Conservation (phyloP, 2,797 vertebrate genomes). For the Gephyroberyx darwinii region DNA sequence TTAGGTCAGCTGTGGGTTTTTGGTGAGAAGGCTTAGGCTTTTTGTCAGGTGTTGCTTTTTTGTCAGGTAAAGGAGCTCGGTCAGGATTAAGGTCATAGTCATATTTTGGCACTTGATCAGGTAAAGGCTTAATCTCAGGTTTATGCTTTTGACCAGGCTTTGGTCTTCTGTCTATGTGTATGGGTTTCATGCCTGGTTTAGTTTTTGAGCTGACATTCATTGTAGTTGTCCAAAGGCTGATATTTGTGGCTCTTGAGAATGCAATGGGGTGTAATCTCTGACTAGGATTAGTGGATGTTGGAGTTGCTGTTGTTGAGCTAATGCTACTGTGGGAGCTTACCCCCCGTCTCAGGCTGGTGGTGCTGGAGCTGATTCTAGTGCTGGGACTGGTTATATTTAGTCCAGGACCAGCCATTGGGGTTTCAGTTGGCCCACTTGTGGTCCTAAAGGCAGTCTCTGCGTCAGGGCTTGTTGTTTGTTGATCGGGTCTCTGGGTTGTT, state of each 20-base stretch:
- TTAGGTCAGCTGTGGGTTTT: conserved; percentile 42
- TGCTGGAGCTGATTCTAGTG: conserved; percentile 4
- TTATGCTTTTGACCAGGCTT: conserved; percentile 37
- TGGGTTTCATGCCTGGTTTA: conserved; percentile 31
- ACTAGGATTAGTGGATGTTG: conserved; percentile 22
- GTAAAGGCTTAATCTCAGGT: conserved; percentile 49
- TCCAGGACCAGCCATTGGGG: conserved; percentile 17
- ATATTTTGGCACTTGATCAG: conserved; percentile 40
- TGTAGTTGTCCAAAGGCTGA: conserved; percentile 27
- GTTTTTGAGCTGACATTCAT: conserved; percentile 49
- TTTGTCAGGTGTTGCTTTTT: conserved; percentile 45
- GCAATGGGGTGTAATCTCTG: conserved; percentile 34
- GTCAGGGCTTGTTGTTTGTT: conserved; percentile 1
- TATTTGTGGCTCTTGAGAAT: conserved; percentile 17
- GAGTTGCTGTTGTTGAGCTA: conserved; percentile 20
- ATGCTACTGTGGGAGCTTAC: conserved; percentile 14
- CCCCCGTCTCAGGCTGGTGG: conserved; percentile 9
- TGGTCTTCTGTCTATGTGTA: conserved; percentile 25
- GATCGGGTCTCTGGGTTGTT: not conserved
- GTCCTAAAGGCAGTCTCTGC: conserved; percentile 17
- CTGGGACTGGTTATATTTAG: conserved; percentile 23
- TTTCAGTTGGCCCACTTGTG: conserved; percentile 12
- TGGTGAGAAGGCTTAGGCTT: conserved; percentile 35
- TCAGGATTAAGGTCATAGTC: conserved; percentile 54
- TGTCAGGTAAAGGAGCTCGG: conserved; percentile 28